Conservation (phyloP, 1,140 invertebrate genomes). For the Bombus terrestris region DNA sequence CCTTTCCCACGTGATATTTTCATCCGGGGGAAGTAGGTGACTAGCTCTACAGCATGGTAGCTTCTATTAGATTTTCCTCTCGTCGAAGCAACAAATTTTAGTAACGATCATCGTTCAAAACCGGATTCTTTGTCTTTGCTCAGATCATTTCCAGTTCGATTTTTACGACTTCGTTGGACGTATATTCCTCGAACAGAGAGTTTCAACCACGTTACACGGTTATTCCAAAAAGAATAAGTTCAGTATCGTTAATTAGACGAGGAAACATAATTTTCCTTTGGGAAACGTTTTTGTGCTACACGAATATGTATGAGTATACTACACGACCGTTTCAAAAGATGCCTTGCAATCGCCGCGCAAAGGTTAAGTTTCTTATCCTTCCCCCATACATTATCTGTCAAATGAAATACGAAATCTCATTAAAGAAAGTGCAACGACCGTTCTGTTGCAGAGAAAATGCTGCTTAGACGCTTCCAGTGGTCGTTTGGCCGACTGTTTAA, state of each 20-base stretch:
- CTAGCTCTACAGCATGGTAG: neutral
- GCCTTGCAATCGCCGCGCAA: neutral
- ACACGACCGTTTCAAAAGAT: too few relatives aligned
- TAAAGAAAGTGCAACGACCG: neutral
- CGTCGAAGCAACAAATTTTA: slow-evolving; percentile 19
- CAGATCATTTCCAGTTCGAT: neutral
- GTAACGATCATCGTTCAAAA: slow-evolving; percentile 4
- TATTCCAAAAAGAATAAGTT: neutral
- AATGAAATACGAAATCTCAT: neutral
- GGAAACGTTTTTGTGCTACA: too few relatives aligned
- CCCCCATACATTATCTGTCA: neutral
- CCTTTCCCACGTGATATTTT: neutral
- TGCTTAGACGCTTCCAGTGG: neutral
- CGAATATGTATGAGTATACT: too few relatives aligned
- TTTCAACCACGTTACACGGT: neutral
- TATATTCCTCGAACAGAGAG: too few relatives aligned
- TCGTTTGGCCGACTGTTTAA: neutral
- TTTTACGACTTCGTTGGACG: neutral
- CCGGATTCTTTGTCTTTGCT: neutral
- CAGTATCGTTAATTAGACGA: too few relatives aligned
- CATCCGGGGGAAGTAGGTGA: slow-evolving; percentile 19
- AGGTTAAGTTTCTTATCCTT: neutral
- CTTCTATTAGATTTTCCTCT: slow-evolving; percentile 38
- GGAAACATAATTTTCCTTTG: too few relatives aligned
- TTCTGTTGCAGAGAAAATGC: neutral